Percentiles rank a stretch among this genome's conserved stretches.
Evolutionary conservation across 1,140 invertebrate species (phyloP).

Genomic region (Atopsyche davidsoni): DNA sequence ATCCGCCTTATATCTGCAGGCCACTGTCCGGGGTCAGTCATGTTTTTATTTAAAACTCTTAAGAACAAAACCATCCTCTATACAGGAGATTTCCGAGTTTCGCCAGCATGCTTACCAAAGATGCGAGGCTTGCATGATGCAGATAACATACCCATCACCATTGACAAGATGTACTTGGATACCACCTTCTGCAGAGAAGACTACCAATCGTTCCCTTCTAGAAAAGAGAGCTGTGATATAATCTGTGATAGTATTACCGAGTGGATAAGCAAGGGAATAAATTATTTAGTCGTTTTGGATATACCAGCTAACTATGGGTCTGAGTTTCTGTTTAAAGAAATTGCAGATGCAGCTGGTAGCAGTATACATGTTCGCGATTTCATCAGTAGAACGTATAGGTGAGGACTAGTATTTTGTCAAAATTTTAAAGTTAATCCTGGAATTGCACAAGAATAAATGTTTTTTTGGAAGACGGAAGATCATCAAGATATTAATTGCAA

Average conservation of each 20-base stretch:
- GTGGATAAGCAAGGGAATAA: constrained; percentile 47
- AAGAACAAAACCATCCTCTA: constrained; percentile 50
- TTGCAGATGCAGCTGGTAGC: constrained; percentile 45
- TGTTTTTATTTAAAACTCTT: constrained; percentile 60
- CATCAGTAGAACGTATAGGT: constrained; percentile 37
- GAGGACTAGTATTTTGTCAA: not conserved
- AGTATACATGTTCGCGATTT: constrained; percentile 49
- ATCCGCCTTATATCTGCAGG: constrained; percentile 60
- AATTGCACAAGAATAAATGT: too few relatives aligned
- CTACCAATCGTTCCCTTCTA: constrained; percentile 52
- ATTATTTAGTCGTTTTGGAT: constrained; percentile 49
- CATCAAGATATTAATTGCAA: constrained; percentile 3
- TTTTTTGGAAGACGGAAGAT: constrained; percentile 4
- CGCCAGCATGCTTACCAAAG: constrained; percentile 48
- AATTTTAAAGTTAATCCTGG: too few relatives aligned
- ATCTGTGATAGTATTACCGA: constrained; percentile 45
- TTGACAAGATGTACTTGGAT: constrained; percentile 63
- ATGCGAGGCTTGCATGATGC: constrained; percentile 49
- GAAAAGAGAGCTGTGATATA: constrained; percentile 48
- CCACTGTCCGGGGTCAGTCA: constrained; percentile 68
- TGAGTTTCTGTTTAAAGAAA: constrained; percentile 55
- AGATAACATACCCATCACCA: constrained; percentile 42
- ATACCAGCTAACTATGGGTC: constrained; percentile 52
- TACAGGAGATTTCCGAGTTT: constrained; percentile 66
- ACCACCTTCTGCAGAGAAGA: constrained; percentile 57